A percentile compares a stretch with the other conserved stretches of the same genome.
Evolutionary conservation across 2,797 vertebrate species (phyloP).

Genomic region (Acrossocheilus fasciatus): DNA sequence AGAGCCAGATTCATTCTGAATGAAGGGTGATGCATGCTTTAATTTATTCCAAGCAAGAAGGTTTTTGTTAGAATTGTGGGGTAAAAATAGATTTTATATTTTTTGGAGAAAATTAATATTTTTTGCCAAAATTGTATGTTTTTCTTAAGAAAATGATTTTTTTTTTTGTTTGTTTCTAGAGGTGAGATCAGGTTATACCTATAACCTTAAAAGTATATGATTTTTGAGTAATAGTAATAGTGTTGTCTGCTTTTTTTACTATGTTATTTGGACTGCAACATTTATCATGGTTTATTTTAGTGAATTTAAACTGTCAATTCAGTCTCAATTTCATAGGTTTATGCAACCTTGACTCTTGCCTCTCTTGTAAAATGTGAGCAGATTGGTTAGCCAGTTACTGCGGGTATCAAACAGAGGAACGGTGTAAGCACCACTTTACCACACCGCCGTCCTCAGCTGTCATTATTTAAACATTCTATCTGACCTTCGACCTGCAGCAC

Average conservation of each 20-base stretch:
- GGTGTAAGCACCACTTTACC: not conserved
- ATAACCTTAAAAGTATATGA: not conserved
- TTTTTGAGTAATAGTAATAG: not conserved
- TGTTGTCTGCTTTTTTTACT: not conserved
- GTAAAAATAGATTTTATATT: not conserved
- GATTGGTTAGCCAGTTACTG: slow-evolving; percentile 5
- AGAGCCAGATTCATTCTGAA: not conserved
- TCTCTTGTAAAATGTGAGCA: slow-evolving; percentile 31
- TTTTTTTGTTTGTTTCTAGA: not conserved
- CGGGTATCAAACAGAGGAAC: not conserved
- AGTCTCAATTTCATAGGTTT: slow-evolving; percentile 2
- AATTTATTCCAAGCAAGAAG: not conserved
- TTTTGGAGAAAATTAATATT: too few species aligned
- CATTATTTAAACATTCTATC: slow-evolving; percentile 24
- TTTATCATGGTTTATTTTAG: slow-evolving; percentile 19
- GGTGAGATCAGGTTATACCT: not conserved
- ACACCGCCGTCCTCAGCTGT: slow-evolving; percentile 4
- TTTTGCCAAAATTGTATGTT: not conserved
- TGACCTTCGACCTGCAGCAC: slow-evolving; percentile 34
- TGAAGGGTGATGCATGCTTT: not conserved
- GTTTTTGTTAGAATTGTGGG: not conserved
- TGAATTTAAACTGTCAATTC: slow-evolving; percentile 20
- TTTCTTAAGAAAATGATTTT: too few species aligned
- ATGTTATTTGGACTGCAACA: not conserved
- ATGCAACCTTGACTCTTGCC: slow-evolving; percentile 27